Percentiles rank a stretch among this genome's conserved stretches.
These are phyloP conservation scores for Ips nitidus DNA, from an alignment of 1,140 invertebrate genomes.

Conservation along the genomic window DNA sequence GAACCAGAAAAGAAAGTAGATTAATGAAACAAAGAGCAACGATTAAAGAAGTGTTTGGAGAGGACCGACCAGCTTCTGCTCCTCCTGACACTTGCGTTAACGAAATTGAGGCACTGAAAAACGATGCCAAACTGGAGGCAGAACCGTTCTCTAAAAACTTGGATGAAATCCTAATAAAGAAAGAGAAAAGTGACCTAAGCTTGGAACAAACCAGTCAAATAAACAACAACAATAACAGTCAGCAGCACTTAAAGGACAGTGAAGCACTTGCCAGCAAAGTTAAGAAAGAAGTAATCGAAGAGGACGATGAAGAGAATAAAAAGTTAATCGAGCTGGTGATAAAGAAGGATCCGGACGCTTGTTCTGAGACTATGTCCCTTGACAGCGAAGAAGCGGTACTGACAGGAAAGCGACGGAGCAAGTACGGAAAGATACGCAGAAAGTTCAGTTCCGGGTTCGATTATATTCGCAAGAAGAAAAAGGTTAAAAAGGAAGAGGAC, in stretches of 20 bases:
- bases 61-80: constrained; percentile 65
- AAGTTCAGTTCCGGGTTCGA: constrained; percentile 80
- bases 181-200: constrained; percentile 21
- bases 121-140: constrained; percentile 24
- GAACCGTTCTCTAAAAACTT: constrained; percentile 26
- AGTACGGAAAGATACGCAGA: constrained; percentile 58
- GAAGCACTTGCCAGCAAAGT: constrained; percentile 1
- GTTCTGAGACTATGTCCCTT: constrained; percentile 48
- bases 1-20: constrained; percentile 75
- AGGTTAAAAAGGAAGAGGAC: constrained; percentile 54
- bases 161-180: constrained; percentile 41
- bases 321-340: constrained; percentile 34
- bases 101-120: constrained; percentile 37
- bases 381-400: constrained; percentile 48
- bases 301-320: constrained; percentile 36
- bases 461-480: constrained; percentile 87
- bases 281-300: constrained; percentile 29
- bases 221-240: constrained; percentile 6
- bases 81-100: constrained; percentile 57
- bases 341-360: constrained; percentile 37
- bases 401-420: constrained; percentile 53
- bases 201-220: background rate
- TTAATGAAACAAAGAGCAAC: constrained; percentile 74
- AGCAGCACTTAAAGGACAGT: constrained; percentile 30
- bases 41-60: constrained; percentile 78